phyloP scores from a whole-genome alignment of 2,888 invertebrate species.

The Agrilus biguttatus region DNA sequence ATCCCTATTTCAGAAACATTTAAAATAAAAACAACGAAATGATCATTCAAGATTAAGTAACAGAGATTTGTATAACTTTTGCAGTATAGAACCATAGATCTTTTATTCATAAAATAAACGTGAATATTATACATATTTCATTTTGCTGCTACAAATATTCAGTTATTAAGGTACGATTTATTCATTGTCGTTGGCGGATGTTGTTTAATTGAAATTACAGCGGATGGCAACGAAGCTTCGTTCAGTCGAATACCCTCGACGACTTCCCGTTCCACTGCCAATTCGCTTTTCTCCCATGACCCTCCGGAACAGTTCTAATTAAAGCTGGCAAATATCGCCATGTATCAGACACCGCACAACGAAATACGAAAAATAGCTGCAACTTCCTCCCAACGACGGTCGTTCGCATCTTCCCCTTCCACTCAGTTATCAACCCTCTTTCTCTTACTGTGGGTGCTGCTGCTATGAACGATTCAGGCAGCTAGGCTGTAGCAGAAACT shows the following conservation, averaged over 20 bases:
- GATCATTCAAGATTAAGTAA: too few species aligned
- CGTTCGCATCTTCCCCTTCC: too few species aligned
- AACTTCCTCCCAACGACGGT: slow-evolving; percentile 14
- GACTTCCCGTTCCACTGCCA: too few species aligned
- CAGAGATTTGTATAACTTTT: too few species aligned
- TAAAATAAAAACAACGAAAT: too few species aligned
- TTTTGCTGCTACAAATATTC: too few species aligned
- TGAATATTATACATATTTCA: too few species aligned
- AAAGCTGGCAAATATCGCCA: slow-evolving; percentile 17
- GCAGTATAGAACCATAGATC: too few species aligned
- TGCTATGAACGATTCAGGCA: slow-evolving; percentile 1
- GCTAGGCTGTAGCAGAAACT: slow-evolving; percentile 14
- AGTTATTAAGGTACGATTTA: slow-evolving; percentile 3
- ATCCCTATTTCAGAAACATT: too few species aligned
- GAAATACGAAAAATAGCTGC: slow-evolving; percentile 21
- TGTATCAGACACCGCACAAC: slow-evolving; percentile 16
- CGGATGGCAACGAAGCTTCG: slow-evolving; percentile 4
- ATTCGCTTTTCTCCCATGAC: too few species aligned
- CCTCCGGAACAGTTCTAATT: slow-evolving; percentile 19
- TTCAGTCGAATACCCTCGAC: slow-evolving; percentile 11
- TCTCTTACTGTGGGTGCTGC: not conserved
- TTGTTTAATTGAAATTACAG: slow-evolving; percentile 16
- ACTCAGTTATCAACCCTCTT: not conserved
- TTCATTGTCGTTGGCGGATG: slow-evolving; percentile 10
- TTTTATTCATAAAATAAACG: too few species aligned